Evolutionary conservation across 2,888 invertebrate species (phyloP).

Genomic region (Cheilosia vulpina): DNA sequence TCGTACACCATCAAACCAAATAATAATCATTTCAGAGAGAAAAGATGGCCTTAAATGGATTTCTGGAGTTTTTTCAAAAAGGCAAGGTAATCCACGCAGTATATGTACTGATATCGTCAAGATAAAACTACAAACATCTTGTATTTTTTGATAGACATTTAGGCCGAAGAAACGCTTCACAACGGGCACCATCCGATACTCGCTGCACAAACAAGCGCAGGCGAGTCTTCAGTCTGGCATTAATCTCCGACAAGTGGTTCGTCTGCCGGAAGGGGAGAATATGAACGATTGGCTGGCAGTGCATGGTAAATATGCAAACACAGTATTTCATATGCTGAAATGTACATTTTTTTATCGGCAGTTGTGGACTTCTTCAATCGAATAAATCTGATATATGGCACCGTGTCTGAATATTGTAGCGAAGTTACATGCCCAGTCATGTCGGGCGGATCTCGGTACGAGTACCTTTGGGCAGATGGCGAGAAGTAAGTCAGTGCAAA

Average conservation of each 20-base stretch:
- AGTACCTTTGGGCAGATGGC: conserved; percentile 96
- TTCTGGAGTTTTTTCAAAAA: conserved; percentile 91
- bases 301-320: conserved; percentile 87
- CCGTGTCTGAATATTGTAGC: conserved; percentile 93
- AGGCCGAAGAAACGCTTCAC: conserved; percentile 94
- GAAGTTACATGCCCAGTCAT: conserved; percentile 93
- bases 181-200: conserved; percentile 92
- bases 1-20: conserved; percentile 16
- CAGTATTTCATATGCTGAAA: background rate
- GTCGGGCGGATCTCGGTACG: conserved; percentile 95
- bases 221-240: conserved; percentile 95
- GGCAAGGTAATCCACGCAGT: conserved; percentile 86
- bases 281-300: conserved; percentile 96
- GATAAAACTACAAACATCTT: background rate
- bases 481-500: conserved; percentile 83
- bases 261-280: conserved; percentile 92
- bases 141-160: conserved; percentile 88
- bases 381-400: conserved; percentile 96
- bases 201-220: conserved; percentile 95
- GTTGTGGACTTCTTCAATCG: conserved; percentile 97
- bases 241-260: conserved; percentile 91
- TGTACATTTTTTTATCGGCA: conserved; percentile 82
- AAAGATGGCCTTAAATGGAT: conserved; percentile 88
- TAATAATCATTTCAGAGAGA: conserved; percentile 59
- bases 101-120: conserved; percentile 15